phyloP scores from a whole-genome alignment of 1,140 invertebrate genomes.

The Caenorhabditis briggsae region DNA sequence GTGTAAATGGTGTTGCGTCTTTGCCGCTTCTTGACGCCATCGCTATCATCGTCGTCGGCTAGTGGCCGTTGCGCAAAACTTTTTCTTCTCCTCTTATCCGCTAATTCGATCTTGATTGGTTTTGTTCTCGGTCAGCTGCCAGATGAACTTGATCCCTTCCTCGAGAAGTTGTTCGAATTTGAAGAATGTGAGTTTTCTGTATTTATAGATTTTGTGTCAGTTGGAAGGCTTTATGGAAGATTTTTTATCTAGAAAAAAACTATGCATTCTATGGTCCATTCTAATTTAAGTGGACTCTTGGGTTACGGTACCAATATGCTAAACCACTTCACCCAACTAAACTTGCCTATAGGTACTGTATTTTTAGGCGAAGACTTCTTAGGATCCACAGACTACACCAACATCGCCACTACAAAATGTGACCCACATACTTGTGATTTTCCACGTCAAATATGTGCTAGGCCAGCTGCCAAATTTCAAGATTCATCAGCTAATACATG shows the following conservation, averaged over 20 bases:
- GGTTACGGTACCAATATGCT: no score
- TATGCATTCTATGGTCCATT: no score
- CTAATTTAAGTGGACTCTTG: no score
- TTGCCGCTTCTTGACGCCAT: conserved; percentile 34
- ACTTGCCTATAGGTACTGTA: neutral
- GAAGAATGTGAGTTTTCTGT: conserved; percentile 71
- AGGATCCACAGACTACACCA: conserved; percentile 68
- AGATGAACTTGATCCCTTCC: conserved; percentile 72
- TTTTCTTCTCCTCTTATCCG: conserved; percentile 58
- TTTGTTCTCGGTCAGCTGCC: conserved; percentile 67
- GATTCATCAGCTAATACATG: conserved; percentile 74
- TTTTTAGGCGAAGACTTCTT: conserved; percentile 74
- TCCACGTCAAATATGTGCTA: conserved; percentile 74
- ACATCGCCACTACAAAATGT: conserved; percentile 73
- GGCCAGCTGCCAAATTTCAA: conserved; percentile 66
- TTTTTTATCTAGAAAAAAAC: no score
- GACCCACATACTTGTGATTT: conserved; percentile 74
- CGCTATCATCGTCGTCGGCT: conserved; percentile 13
- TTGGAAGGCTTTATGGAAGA: no score
- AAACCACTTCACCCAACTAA: neutral
- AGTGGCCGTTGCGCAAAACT: conserved; percentile 29
- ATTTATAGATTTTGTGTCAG: neutral
- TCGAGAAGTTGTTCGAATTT: conserved; percentile 75
- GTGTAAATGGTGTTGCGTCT: conserved; percentile 58
- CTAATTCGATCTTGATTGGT: conserved; percentile 53